Conservation (phyloP, 2,113 vertebrate species). For the Castor canadensis region DNA sequence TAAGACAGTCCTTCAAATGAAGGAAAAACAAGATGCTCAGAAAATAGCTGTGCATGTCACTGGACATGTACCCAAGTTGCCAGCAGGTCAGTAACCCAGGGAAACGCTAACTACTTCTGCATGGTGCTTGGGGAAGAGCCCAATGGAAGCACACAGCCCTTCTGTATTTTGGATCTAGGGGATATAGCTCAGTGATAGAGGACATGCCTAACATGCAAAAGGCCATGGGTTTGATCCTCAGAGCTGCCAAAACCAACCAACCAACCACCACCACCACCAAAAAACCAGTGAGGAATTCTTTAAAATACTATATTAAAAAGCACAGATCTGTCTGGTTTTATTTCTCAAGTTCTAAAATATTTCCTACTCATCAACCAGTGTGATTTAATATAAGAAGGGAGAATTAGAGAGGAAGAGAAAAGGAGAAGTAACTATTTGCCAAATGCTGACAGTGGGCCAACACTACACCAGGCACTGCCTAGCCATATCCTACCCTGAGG, state of each 20-base stretch:
- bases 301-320: too few species aligned
- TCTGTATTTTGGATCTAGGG: background rate
- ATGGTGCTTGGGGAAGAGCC: background rate
- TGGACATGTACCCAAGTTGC: background rate
- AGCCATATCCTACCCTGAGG: background rate
- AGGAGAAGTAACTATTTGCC: background rate
- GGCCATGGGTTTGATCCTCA: too few species aligned
- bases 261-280: too few species aligned
- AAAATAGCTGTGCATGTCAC: background rate
- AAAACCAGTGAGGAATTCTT: too few species aligned
- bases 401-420: background rate
- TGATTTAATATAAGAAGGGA: background rate
- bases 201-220: too few species aligned
- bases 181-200: too few species aligned
- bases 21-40: background rate
- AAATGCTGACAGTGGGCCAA: background rate
- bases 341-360: background rate
- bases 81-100: background rate
- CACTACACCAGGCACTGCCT: too few species aligned
- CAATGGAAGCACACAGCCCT: rapidly evolving
- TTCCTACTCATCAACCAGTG: background rate
- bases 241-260: too few species aligned
- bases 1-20: background rate
- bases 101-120: too few species aligned
- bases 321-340: background rate